Conservation (phyloP, 1,140 invertebrate species). For the Paralvinella palmiformis region DNA sequence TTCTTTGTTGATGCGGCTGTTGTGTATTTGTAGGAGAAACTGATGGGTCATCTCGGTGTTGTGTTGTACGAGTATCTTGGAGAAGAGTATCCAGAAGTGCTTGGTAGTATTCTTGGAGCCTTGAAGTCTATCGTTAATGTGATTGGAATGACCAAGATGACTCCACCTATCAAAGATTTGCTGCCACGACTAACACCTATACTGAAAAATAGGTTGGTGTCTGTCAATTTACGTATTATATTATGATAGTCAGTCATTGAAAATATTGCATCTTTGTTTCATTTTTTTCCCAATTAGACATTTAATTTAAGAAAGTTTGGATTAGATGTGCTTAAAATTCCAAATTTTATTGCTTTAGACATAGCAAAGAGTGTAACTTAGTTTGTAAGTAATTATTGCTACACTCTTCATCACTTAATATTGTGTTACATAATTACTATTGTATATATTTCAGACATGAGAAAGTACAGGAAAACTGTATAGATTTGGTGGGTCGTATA, state of each 20-base stretch:
- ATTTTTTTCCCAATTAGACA: too few species aligned
- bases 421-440: too few species aligned
- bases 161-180: slow-evolving; percentile 98
- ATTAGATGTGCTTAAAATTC: too few species aligned
- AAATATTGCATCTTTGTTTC: too few species aligned
- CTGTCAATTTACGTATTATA: too few species aligned
- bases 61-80: slow-evolving; percentile 99
- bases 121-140: slow-evolving; percentile 99
- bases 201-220: slow-evolving; percentile 65
- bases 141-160: slow-evolving; percentile 99
- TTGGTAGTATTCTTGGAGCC: slow-evolving; percentile 96
- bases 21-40: slow-evolving; percentile 77
- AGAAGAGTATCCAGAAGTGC: slow-evolving; percentile 98
- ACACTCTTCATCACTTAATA: too few species aligned
- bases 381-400: too few species aligned
- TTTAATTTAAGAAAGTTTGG: too few species aligned
- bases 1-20: too few species aligned
- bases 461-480: slow-evolving; percentile 99
- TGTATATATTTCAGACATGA: slow-evolving; percentile 9
- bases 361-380: too few species aligned
- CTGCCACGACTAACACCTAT: slow-evolving; percentile 95
- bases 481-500: slow-evolving; percentile 96
- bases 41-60: slow-evolving; percentile 99
- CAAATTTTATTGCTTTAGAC: too few species aligned
- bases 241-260: too few species aligned